Percentiles rank a stretch among this genome's conserved stretches.
Conservation (phyloP, 2,888 invertebrate species). For the Operophtera brumata region DNA sequence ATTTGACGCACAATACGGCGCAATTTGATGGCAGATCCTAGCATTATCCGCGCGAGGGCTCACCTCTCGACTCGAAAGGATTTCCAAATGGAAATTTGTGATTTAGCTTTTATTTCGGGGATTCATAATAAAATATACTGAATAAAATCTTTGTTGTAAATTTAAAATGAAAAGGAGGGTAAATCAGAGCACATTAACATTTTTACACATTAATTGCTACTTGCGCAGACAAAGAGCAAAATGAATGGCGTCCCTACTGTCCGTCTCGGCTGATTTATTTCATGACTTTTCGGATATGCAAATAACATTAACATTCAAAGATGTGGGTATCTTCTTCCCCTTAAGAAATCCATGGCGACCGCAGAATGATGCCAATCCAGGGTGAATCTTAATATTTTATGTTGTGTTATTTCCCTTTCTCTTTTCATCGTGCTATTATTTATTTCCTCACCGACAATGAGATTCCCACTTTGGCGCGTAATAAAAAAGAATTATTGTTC, state of each 20-base stretch:
- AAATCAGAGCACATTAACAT: constrained; percentile 47
- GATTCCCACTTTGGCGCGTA: constrained; percentile 79
- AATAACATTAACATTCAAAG: constrained; percentile 80
- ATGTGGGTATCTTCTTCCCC: constrained; percentile 69
- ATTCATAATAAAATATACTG: constrained; percentile 41
- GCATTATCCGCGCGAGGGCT: constrained; percentile 68
- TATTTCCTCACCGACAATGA: constrained; percentile 78
- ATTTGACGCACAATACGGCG: constrained; percentile 74
- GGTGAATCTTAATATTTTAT: constrained; percentile 81
- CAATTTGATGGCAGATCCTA: constrained; percentile 72
- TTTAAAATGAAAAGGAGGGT: constrained; percentile 14
- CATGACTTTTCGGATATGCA: constrained; percentile 80
- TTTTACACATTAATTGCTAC: constrained; percentile 69
- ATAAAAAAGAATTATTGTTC: constrained; percentile 81
- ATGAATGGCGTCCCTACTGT: constrained; percentile 74
- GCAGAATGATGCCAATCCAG: constrained; percentile 79
- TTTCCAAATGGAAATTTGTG: constrained; percentile 61
- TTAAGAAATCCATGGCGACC: constrained; percentile 72
- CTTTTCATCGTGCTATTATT: constrained; percentile 78
- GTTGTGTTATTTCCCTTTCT: constrained; percentile 79
- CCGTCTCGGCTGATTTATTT: constrained; percentile 80
- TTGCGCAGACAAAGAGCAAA: constrained; percentile 70
- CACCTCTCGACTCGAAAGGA: constrained; percentile 50
- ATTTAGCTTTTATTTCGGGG: constrained; percentile 61
- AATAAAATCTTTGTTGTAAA: constrained; percentile 3